Evolutionary conservation across 2,888 invertebrate species (phyloP), one percentile per base, ranked within the genome.

Genomic region (Lithophane leautieri): DNA sequence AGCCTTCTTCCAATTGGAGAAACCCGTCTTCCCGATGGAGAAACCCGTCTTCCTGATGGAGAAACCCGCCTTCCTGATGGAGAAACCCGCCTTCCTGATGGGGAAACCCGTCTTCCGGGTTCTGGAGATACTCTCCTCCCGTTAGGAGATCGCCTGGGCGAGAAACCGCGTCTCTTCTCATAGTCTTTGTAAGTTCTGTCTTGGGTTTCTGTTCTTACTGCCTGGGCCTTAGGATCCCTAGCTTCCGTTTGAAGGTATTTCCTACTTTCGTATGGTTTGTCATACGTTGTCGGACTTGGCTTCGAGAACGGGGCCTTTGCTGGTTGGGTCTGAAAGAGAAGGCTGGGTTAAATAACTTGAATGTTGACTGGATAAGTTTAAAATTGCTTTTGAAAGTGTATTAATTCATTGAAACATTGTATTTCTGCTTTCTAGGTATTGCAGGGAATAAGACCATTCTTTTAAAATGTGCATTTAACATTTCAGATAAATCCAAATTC

Each of bases 261-360:
- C 34, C 90, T 86, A 4, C 89, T 89, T 7, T 91, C 90, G 14
- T 85, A 87, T 4, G 79, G 76, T 73, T 88, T 90, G 9, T 89
- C 89, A 70, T 88, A 90, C 0, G 72, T 19, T 0, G 34, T 12
- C 70, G 79, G 25, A 22, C 56, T 72, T 19, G 73, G 22, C 52
- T 78, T 85, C 7, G 80, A 54, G 50, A 79, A 83, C 28, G 84
- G 81, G 1, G 85, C 78, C 76, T 91, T 91, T 11, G 81, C 40
- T 58, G 82, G 82, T n/a, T 83, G 86, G 0, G 68, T 73, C 89
- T 91, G 80, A 25, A 34, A 62, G 28, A 54, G 2, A 72, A 65
- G 0, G 11, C 4, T 19, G 0, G 14, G 2, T 70, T 70, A 34
- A 52, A 71, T n/a, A 22, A 22, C 28, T 9, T 47, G 4, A 47